phyloP scores from a whole-genome alignment of 2,797 vertebrate species.

The Chloroceryle inda region DNA sequence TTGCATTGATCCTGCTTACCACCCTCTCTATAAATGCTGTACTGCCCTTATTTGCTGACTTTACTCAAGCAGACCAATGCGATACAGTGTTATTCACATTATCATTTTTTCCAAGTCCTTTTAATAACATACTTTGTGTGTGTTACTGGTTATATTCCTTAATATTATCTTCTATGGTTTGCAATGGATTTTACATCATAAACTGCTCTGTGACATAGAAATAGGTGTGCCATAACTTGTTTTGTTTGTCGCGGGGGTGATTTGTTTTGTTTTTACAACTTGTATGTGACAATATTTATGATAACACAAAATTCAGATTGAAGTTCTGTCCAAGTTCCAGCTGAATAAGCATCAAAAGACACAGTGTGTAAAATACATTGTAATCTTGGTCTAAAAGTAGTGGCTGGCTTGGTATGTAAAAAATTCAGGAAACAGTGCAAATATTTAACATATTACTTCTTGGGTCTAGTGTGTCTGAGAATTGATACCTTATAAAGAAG shows the following conservation, averaged over 20 bases:
- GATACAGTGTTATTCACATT: not conserved
- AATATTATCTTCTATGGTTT: not conserved
- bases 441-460: conserved; percentile 3
- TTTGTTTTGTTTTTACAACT: conserved; percentile 71
- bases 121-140: conserved; percentile 28
- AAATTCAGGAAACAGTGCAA: conserved; percentile 12
- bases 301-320: conserved; percentile 49
- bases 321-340: conserved; percentile 56
- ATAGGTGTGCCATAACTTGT: not conserved
- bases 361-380: conserved; percentile 30
- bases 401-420: not conserved
- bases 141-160: not conserved
- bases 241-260: not conserved
- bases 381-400: not conserved
- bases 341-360: conserved; percentile 38
- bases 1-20: not conserved
- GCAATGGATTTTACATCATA: conserved; percentile 22
- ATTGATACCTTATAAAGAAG: conserved; percentile 67
- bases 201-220: not conserved
- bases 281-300: conserved; percentile 48
- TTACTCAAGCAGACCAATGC: not conserved
- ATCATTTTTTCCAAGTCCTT: not conserved
- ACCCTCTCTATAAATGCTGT: not conserved
- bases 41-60: not conserved
- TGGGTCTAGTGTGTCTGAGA: conserved; percentile 39